These are phyloP conservation scores for Spodoptera picta DNA, from an alignment of 2,888 invertebrate species.

Conservation along the genomic window DNA sequence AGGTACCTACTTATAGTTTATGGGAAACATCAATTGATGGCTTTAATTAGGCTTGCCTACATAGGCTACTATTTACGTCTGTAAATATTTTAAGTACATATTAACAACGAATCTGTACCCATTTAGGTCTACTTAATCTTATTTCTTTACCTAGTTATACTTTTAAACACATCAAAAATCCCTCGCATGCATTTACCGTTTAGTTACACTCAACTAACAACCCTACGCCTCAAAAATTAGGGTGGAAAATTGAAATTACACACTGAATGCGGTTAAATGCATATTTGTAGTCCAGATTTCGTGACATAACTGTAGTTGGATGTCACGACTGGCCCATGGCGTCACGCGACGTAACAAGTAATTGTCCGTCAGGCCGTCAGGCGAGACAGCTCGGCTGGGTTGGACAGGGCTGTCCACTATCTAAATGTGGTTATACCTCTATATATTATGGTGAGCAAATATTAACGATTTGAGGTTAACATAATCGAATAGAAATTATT, in stretches of 20 bases:
- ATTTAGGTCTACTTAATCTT: too few species aligned
- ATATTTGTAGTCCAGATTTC: conserved; percentile 46
- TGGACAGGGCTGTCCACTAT: conserved; percentile 34
- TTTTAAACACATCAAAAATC: neutral
- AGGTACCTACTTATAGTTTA: too few species aligned
- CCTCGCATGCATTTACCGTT: conserved; percentile 3
- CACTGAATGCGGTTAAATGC: conserved; percentile 19
- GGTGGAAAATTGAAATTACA: conserved; percentile 12
- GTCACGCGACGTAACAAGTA: conserved; percentile 45
- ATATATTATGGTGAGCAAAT: neutral
- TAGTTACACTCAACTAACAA: neutral
- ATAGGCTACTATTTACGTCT: too few species aligned
- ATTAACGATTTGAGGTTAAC: too few species aligned
- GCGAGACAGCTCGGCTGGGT: conserved; percentile 6
- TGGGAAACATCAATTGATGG: too few species aligned
- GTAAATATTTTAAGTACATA: too few species aligned
- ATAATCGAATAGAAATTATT: too few species aligned
- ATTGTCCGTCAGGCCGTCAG: conserved; percentile 32
- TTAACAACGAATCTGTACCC: too few species aligned
- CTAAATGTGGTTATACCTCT: conserved; percentile 11
- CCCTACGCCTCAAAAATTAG: neutral
- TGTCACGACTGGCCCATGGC: conserved; percentile 32
- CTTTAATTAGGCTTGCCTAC: too few species aligned
- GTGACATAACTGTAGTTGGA: conserved; percentile 48
- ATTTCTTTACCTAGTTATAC: too few species aligned